These are phyloP conservation scores for Tanypteryx hageni DNA, from an alignment of 2,888 invertebrate species.

Conservation along the genomic window DNA sequence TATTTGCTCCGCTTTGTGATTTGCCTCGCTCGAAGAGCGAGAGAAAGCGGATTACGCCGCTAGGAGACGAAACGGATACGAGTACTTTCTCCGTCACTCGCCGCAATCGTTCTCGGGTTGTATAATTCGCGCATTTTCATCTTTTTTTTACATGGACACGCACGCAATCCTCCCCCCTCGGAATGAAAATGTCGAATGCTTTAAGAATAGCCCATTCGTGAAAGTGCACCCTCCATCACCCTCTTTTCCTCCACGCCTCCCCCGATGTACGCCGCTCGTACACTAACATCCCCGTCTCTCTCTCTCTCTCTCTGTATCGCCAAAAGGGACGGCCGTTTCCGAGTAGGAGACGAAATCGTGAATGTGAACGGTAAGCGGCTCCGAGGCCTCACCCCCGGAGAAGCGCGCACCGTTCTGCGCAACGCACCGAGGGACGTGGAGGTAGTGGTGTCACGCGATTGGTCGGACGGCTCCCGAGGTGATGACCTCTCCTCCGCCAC, in stretches of 20 bases:
- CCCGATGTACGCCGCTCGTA: background rate
- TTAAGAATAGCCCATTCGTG: too few species aligned
- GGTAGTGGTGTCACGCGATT: slow-evolving; percentile 73
- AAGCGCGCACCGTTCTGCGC: slow-evolving; percentile 76
- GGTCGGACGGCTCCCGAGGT: slow-evolving; percentile 9
- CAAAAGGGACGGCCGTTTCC: slow-evolving; percentile 86
- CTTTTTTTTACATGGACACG: background rate
- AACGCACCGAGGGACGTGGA: slow-evolving; percentile 75
- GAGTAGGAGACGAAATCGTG: slow-evolving; percentile 92
- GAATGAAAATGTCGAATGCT: too few species aligned
- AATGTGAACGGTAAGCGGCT: slow-evolving; percentile 91
- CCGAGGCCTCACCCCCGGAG: slow-evolving; percentile 83
- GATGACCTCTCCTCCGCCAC: slow-evolving; percentile 51
- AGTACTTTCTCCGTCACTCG: background rate
- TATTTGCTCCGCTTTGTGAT: background rate
- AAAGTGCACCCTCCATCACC: background rate
- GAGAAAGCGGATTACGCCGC: background rate
- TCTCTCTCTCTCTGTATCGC: slow-evolving; percentile 19
- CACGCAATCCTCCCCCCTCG: background rate
- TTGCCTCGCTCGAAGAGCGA: background rate
- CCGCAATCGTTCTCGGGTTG: background rate
- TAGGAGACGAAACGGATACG: background rate
- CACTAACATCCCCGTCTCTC: slow-evolving; percentile 66
- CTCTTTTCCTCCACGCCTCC: background rate
- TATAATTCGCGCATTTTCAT: background rate